Evolutionary conservation across 2,113 vertebrate genomes (phyloP).

Genomic region (Pristiophorus japonicus): DNA sequence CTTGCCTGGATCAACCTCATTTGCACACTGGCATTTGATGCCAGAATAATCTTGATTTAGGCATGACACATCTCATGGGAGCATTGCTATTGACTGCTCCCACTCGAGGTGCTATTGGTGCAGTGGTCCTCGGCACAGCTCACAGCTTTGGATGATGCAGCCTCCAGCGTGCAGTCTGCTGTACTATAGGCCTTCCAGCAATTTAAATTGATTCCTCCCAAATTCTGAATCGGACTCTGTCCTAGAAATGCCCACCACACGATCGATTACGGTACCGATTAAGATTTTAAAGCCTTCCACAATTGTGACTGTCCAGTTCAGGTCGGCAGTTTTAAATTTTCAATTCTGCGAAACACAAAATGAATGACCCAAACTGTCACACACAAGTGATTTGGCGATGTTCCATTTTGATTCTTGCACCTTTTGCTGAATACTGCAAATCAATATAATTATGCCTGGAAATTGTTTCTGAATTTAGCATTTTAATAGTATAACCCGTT

Average conservation of each 20-base stretch:
- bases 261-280: not conserved
- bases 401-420: not conserved
- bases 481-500: not conserved
- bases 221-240: not conserved
- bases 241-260: not conserved
- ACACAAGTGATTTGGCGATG: not conserved
- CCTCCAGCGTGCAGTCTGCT: not conserved
- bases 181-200: not conserved
- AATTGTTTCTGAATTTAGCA: not conserved
- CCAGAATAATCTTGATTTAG: not conserved
- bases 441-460: not conserved
- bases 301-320: not conserved
- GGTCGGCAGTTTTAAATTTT: not conserved
- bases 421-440: not conserved
- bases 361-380: not conserved
- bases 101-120: not conserved
- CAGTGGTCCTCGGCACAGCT: not conserved
- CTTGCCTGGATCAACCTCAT: not conserved
- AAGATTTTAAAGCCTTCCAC: not conserved
- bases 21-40: not conserved
- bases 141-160: not conserved
- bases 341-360: not conserved
- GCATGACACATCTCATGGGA: not conserved
- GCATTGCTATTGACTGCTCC: not conserved
- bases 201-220: not conserved